Evolutionary conservation across 2,797 vertebrate species (phyloP).

Genomic region (Tapera naevia): DNA sequence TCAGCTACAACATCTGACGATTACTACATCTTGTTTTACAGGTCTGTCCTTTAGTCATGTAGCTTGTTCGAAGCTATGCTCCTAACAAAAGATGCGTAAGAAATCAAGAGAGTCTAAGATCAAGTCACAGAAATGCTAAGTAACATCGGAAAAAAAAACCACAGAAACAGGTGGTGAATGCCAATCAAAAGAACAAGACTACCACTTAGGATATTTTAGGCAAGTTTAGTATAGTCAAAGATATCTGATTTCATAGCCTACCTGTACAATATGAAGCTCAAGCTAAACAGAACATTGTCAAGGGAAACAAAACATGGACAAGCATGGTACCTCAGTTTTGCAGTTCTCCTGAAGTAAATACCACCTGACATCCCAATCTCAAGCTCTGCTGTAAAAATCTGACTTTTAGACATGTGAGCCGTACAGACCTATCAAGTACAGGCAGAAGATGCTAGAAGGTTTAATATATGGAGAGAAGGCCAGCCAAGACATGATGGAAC

Average conservation of each 20-base stretch:
- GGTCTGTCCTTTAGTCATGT: not conserved
- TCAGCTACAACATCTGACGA: not conserved
- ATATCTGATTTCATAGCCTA: not conserved
- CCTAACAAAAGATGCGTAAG: not conserved
- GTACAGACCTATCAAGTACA: not conserved
- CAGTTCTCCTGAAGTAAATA: not conserved
- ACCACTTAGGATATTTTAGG: not conserved
- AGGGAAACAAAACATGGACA: not conserved
- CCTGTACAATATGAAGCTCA: not conserved
- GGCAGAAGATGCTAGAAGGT: not conserved
- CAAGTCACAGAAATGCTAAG: not conserved
- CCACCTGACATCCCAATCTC: not conserved
- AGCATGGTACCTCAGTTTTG: not conserved
- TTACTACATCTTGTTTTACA: not conserved
- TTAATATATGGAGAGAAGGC: not conserved
- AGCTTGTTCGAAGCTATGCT: not conserved
- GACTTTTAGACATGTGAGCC: not conserved
- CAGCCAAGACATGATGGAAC: not conserved
- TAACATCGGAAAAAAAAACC: not conserved
- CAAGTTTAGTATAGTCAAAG: too few relatives aligned
- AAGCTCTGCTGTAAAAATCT: not conserved
- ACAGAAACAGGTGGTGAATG: rapidly evolving
- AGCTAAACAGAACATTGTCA: not conserved
- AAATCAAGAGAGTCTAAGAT: not conserved
- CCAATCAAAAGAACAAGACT: not conserved